Conservation (phyloP, 1,140 invertebrate species). For the Drosophila kurseongensis region DNA sequence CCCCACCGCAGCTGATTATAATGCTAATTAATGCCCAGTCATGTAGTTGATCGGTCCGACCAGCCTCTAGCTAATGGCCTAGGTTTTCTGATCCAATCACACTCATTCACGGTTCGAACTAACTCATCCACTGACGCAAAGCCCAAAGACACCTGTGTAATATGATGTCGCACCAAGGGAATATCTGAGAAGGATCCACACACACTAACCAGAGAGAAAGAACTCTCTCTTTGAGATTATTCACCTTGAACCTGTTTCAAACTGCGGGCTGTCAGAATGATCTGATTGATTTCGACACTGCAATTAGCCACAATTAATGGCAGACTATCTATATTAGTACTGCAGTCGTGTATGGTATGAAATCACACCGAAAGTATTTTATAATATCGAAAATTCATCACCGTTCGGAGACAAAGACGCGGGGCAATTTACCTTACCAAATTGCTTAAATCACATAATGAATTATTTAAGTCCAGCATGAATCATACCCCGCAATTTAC, state of each 20-base stretch:
- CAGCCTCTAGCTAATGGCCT: slow-evolving; percentile 20
- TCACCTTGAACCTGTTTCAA: slow-evolving; percentile 32
- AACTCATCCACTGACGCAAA: slow-evolving; percentile 40
- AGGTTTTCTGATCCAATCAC: slow-evolving; percentile 31
- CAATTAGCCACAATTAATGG: slow-evolving; percentile 38
- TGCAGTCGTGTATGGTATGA: slow-evolving; percentile 44
- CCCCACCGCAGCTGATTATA: slow-evolving; percentile 63
- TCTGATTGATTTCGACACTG: slow-evolving; percentile 41
- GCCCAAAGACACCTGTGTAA: slow-evolving; percentile 44
- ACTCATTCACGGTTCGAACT: slow-evolving; percentile 53
- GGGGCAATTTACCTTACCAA: slow-evolving; percentile 50
- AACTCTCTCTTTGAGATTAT: slow-evolving; percentile 14
- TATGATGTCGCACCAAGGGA: not conserved
- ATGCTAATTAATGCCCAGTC: slow-evolving; percentile 71
- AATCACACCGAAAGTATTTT: slow-evolving; percentile 71
- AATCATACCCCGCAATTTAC: slow-evolving; percentile 51
- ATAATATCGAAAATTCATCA: slow-evolving; percentile 60
- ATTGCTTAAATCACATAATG: slow-evolving; percentile 70
- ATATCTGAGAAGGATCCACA: not conserved
- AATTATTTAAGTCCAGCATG: slow-evolving; percentile 73
- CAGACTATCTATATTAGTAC: slow-evolving; percentile 14
- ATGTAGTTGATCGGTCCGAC: slow-evolving; percentile 35
- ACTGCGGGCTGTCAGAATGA: slow-evolving; percentile 3
- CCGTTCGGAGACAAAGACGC: slow-evolving; percentile 39
- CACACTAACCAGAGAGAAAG: slow-evolving; percentile 12